Evolutionary conservation across 64 coral and sea anemone genomes (phyloP), one percentile per base, ranked within the genome.

Genomic region (Pocillopora damicornis): DNA sequence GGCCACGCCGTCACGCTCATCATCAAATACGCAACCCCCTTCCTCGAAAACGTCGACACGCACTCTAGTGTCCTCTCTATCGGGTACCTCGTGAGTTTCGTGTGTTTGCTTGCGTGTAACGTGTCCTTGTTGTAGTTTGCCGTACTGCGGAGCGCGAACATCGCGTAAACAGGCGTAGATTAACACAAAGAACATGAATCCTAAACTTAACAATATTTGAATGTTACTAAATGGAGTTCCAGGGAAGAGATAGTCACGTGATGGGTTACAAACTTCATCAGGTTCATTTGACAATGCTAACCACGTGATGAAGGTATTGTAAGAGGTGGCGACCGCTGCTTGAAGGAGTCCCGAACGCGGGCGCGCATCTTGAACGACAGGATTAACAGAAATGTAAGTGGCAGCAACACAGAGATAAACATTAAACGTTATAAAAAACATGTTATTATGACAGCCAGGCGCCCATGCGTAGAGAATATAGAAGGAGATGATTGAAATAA

Each of bases 361-460:
- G 61, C 93, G 83, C 13, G 85, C 88, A 38, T 95, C 97, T 61
- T 92, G 97, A 9, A 95, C 91, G 1, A 95, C 71, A 1, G 97
- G 97, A 22, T 95, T 92, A 11, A 99, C 73, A 15, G 97, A 95
- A 35, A 99, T 99, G 35, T 95, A 92, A 2, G 97, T 92, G 23
- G 97, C 93, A 35, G 97, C 93, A 20, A 91, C 38, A 60, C 97
- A 99, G 5, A 99, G 78, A 76, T 93, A 91, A 1, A 99, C 78
- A 78, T 99, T 95, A 77, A 99, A 99, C 58, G 90, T 91, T 56
- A 99, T 79, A 63, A 99, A 99, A 74, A 99, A 92, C 88, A 92
- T 91, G 68, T 99, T 99, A 51, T 99, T 95, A 12, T 90, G 75
- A 63, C 97, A 99, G 56, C 91, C 97, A 15, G 68, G 30, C 5